phyloP scores from a whole-genome alignment of 2,797 vertebrate species.

The Chlorospingus flavigularis region DNA sequence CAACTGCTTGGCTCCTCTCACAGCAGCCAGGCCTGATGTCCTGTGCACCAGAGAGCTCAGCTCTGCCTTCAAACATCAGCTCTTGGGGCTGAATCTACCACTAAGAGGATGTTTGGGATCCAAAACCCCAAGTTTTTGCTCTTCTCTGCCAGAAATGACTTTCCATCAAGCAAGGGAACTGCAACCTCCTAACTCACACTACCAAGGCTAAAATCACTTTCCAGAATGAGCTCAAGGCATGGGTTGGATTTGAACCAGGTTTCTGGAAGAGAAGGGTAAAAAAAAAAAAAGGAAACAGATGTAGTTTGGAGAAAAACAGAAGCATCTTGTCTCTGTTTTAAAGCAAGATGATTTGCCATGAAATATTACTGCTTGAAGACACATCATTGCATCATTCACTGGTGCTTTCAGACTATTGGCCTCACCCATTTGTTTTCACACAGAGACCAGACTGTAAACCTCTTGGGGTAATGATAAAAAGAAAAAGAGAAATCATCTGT shows the following conservation, averaged over 20 bases:
- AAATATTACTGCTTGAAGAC: constrained; percentile 24
- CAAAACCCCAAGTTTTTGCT: not conserved
- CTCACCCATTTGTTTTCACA: constrained; percentile 27
- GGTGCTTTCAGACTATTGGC: not conserved
- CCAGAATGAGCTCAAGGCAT: not conserved
- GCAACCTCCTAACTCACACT: not conserved
- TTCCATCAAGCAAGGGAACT: not conserved
- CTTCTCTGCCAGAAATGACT: not conserved
- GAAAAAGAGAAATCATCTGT: not conserved
- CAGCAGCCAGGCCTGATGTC: not conserved
- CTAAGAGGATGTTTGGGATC: not conserved
- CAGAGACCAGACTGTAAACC: not conserved
- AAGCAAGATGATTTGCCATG: constrained; percentile 1
- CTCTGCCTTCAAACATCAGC: not conserved
- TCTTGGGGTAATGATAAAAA: not conserved
- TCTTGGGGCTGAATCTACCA: fast-evolving
- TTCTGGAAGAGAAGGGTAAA: not conserved
- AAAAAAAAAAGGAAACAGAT: not conserved
- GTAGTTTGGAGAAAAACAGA: not conserved
- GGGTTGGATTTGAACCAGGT: not conserved
- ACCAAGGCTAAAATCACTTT: not conserved
- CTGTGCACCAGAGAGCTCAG: not conserved
- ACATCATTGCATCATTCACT: constrained; percentile 37
- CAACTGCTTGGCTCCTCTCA: not conserved
- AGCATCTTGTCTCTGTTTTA: not conserved